These are phyloP conservation scores for Morus bassanus DNA, from an alignment of 2,797 vertebrate species.

Conservation along the genomic window DNA sequence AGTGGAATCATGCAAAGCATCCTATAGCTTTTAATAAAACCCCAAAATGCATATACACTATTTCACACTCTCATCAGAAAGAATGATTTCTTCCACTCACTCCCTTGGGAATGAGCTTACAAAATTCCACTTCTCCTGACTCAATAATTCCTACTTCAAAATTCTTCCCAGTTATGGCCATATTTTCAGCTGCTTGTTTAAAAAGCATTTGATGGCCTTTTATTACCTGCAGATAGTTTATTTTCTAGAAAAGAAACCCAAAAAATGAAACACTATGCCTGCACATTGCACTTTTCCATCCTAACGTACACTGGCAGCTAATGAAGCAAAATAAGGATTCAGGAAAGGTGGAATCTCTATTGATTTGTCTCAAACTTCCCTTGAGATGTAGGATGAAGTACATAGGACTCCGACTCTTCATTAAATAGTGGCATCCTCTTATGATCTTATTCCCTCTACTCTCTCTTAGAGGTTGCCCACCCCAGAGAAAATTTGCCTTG, in stretches of 20 bases:
- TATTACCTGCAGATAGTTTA: not conserved
- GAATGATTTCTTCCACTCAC: slow-evolving; percentile 31
- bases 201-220: not conserved
- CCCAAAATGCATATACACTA: not conserved
- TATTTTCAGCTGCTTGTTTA: not conserved
- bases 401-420: not conserved
- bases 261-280: not conserved
- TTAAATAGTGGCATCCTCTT: not conserved
- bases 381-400: not conserved
- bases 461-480: not conserved
- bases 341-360: not conserved
- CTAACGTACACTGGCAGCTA: not conserved
- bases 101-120: not conserved
- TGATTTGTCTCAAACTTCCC: not conserved
- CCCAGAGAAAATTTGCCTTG: not conserved
- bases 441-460: not conserved
- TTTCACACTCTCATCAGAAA: not conserved
- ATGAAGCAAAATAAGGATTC: not conserved
- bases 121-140: not conserved
- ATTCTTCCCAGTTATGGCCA: not conserved
- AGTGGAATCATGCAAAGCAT: not conserved
- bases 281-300: not conserved
- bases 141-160: not conserved
- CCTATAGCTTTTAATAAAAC: not conserved
- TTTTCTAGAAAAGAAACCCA: not conserved